phyloP scores from a whole-genome alignment of 1,140 invertebrate genomes.

The Drosophila fuyamai region DNA sequence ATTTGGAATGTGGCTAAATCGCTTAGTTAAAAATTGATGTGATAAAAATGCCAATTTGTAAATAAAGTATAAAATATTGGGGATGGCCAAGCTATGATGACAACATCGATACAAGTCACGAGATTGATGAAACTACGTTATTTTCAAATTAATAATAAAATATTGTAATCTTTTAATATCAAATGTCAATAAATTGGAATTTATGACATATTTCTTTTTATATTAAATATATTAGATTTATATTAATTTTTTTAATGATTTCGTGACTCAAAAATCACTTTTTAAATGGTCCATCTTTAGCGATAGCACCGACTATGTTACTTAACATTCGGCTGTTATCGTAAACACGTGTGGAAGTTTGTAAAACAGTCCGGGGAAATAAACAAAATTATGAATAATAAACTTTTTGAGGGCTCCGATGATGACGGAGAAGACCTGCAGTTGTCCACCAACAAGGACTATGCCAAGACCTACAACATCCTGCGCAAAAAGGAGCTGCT shows the following conservation, averaged over 20 bases:
- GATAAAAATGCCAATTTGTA: conserved; percentile 34
- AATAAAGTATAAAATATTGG: conserved; percentile 19
- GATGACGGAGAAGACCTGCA: conserved; percentile 85
- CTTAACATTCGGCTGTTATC: not conserved
- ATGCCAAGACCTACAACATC: conserved; percentile 92
- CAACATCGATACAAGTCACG: conserved; percentile 21
- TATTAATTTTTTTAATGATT: not conserved
- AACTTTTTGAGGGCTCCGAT: conserved; percentile 74
- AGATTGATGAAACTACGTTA: not conserved
- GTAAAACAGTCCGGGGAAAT: not conserved
- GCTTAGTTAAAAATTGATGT: not conserved
- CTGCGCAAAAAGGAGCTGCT: conserved; percentile 94
- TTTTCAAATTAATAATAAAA: too few species aligned
- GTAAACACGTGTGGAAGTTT: conserved; percentile 33
- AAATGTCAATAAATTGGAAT: too few species aligned
- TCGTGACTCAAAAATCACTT: not conserved
- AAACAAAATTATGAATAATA: conserved; percentile 64
- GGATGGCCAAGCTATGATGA: conserved; percentile 2
- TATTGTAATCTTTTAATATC: too few species aligned
- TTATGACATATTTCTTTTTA: too few species aligned
- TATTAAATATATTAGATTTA: not conserved
- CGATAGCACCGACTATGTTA: conserved; percentile 4
- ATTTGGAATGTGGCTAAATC: conserved; percentile 49
- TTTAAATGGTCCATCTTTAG: conserved; percentile 10
- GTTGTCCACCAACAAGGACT: conserved; percentile 91